These are phyloP conservation scores for Parnassius mnemosyne DNA, from an alignment of 2,888 invertebrate species.

Conservation along the genomic window DNA sequence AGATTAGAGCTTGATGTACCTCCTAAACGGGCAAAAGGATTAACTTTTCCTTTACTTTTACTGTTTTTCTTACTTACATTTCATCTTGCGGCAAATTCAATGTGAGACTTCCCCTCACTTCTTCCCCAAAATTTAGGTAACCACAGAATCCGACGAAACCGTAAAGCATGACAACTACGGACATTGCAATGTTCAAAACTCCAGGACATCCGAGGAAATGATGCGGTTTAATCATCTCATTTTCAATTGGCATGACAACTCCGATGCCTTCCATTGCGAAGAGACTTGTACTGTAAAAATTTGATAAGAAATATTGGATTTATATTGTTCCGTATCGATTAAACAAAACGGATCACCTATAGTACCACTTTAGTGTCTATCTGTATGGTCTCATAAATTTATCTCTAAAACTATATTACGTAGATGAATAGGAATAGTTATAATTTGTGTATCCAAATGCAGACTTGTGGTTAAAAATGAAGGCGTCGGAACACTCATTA, in stretches of 20 bases:
- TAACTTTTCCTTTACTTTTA: too few relatives aligned
- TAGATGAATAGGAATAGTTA: too few relatives aligned
- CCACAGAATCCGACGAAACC: constrained; percentile 93
- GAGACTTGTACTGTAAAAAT: constrained; percentile 87
- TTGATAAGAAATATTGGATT: constrained; percentile 1
- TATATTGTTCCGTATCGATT: too few relatives aligned
- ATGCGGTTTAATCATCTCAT: constrained; percentile 91
- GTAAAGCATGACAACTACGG: constrained; percentile 88
- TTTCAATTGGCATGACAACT: constrained; percentile 95
- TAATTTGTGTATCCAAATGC: too few relatives aligned
- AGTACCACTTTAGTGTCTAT: too few relatives aligned
- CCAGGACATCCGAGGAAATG: constrained; percentile 89
- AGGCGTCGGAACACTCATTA: too few relatives aligned
- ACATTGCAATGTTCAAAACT: constrained; percentile 93
- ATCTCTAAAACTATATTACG: too few relatives aligned
- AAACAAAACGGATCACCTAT: too few relatives aligned
- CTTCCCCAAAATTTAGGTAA: constrained; percentile 90
- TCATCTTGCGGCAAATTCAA: constrained; percentile 87
- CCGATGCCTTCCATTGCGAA: constrained; percentile 99
- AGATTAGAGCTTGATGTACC: too few relatives aligned
- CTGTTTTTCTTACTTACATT: constrained; percentile 73
- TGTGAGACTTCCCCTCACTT: constrained; percentile 88
- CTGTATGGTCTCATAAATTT: too few relatives aligned
- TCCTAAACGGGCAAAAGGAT: too few relatives aligned
- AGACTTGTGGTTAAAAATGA: too few relatives aligned